Base-by-base conservation (phyloP, 2,797 vertebrate genomes). In the Hipposideros larvatus region DNA sequence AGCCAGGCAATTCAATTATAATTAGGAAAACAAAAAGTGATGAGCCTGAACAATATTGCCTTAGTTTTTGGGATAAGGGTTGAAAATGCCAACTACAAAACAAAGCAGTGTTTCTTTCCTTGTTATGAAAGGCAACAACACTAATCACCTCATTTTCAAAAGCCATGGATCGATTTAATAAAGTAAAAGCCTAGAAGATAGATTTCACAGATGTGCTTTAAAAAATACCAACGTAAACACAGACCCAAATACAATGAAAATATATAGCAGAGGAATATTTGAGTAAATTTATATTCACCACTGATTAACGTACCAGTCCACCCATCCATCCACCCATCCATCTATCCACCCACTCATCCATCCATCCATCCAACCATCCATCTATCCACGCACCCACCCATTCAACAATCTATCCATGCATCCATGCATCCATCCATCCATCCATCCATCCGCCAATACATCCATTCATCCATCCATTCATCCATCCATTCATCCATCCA, bases 21-120 rank as follows among this genome's bases (percentile, higher is more conserved):
- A 98, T 97, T 91, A 97, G 97, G 91, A 88, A 94, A 96, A 96
- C 94, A 96, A 79, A 96, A 96, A 97, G 96, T 83, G 94, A 97
- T 96, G 97, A 97, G 96, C 86, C 88, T 95, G 96, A 97, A 97
- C 94, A 95, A 95, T n/a, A 31, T 43, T 59, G 90, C 77, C 86
- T 96, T 84, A 4, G 31, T 96, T 91, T 75, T 4, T 21, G 79
- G 86, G 91, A 66, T 86, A 79, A 93, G 31, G 87, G 74, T 59
- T 80, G 88, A 73, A 96, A 96, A 92, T 91, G 87, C 80, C 41
- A 86, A 82, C 77, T 21, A 57, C 48, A 73, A 61, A 94, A 91
- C 65, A 94, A 94, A 73, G 90, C 24, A 41, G 74, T 57, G 28
- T 96, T 96, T 94, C 88, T 61, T 90, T 96, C 51, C 92, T 92